Evolutionary conservation across 2,113 vertebrate genomes (phyloP).

Genomic region (Sprattus sprattus): DNA sequence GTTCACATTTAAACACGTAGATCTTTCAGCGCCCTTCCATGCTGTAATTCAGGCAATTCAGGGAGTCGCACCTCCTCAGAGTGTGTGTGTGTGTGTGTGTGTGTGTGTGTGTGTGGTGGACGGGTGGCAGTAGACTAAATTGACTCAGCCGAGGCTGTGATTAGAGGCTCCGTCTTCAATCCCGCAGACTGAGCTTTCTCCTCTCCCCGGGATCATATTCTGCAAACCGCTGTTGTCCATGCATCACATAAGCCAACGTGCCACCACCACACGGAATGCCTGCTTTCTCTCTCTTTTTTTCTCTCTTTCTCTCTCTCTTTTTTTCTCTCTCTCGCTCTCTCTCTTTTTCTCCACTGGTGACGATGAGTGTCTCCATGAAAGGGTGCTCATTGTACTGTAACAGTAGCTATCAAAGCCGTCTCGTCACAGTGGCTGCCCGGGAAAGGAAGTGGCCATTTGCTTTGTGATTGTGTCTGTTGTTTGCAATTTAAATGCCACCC

Average conservation of each 20-base stretch:
- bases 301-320: background rate
- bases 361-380: slow-evolving; percentile 46
- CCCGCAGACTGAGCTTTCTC: background rate
- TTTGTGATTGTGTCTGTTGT: slow-evolving; percentile 58
- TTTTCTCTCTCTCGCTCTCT: slow-evolving; percentile 17
- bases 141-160: slow-evolving; percentile 16
- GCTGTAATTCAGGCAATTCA: background rate
- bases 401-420: slow-evolving; percentile 58
- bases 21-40: background rate
- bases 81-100: background rate
- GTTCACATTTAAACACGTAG: background rate
- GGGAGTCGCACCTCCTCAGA: background rate
- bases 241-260: slow-evolving; percentile 39
- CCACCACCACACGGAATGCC: background rate
- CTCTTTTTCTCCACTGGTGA: slow-evolving; percentile 42
- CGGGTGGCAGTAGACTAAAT: slow-evolving; percentile 3
- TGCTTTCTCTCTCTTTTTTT: background rate
- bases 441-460: slow-evolving; percentile 54
- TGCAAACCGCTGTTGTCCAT: slow-evolving; percentile 58
- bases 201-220: background rate
- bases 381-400: slow-evolving; percentile 55
- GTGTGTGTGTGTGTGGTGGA: background rate
- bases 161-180: background rate
- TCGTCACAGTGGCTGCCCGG: slow-evolving; percentile 51
- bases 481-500: slow-evolving; percentile 60